These are phyloP conservation scores for Terebella lapidaria DNA, from an alignment of 2,888 invertebrate genomes.

Conservation along the genomic window DNA sequence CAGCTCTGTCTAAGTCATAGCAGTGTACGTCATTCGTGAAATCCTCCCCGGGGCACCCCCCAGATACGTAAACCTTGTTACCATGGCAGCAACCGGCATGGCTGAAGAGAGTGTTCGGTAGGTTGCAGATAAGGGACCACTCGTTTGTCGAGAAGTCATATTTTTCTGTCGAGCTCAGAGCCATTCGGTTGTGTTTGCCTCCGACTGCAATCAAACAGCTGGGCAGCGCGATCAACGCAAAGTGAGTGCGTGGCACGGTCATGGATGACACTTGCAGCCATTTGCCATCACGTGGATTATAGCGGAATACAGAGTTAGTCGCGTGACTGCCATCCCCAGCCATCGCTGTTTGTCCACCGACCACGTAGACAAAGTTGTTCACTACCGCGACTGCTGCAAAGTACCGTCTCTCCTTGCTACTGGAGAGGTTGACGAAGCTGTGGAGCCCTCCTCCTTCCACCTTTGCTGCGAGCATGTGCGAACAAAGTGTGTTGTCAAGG, in stretches of 20 bases:
- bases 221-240: slow-evolving; percentile 23
- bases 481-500: slow-evolving; percentile 27
- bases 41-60: slow-evolving; percentile 29
- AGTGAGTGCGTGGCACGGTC: slow-evolving; percentile 27
- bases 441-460: slow-evolving; percentile 12
- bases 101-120: slow-evolving; percentile 27
- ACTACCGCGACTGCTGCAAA: slow-evolving; percentile 28
- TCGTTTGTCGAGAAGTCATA: slow-evolving; percentile 29
- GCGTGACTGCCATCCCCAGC: slow-evolving; percentile 30
- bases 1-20: slow-evolving; percentile 23
- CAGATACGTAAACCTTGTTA: slow-evolving; percentile 25
- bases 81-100: slow-evolving; percentile 28
- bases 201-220: slow-evolving; percentile 27
- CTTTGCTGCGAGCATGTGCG: slow-evolving; percentile 23
- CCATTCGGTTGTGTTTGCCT: slow-evolving; percentile 28
- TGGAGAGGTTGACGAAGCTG: slow-evolving; percentile 16
- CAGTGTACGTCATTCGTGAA: slow-evolving; percentile 28
- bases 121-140: slow-evolving; percentile 21
- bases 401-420: slow-evolving; percentile 23
- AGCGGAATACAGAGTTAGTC: slow-evolving; percentile 29
- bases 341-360: slow-evolving; percentile 30
- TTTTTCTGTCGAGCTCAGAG: slow-evolving; percentile 26
- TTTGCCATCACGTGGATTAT: slow-evolving; percentile 24
- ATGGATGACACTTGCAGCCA: slow-evolving; percentile 30
- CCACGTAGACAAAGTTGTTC: slow-evolving; percentile 28